Evolutionary conservation across 2,888 invertebrate species (phyloP).

Genomic region (Podotricha telesiphe): DNA sequence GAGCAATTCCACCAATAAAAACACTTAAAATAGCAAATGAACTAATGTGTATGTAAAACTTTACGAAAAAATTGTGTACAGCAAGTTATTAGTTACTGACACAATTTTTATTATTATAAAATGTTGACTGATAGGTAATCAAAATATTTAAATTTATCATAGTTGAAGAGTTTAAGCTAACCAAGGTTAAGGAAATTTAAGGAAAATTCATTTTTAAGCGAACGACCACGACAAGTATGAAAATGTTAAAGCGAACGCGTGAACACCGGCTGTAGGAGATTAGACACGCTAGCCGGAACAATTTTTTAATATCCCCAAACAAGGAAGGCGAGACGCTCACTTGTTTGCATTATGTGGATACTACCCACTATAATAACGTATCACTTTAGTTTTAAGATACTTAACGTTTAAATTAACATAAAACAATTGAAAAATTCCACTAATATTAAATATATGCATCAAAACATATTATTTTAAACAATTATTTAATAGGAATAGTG

Average conservation of each 20-base stretch:
- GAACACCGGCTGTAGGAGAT: slow-evolving; percentile 77
- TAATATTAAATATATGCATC: too few species aligned
- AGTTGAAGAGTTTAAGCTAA: background rate
- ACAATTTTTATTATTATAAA: too few species aligned
- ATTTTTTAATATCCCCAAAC: slow-evolving; percentile 83
- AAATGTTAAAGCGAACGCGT: slow-evolving; percentile 52
- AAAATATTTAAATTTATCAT: background rate
- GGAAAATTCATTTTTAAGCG: slow-evolving; percentile 49
- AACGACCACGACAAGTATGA: slow-evolving; percentile 47
- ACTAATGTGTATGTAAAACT: too few species aligned
- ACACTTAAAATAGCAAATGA: too few species aligned
- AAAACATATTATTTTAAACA: too few species aligned
- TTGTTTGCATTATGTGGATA: slow-evolving; percentile 60
- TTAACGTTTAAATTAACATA: background rate
- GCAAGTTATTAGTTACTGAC: too few species aligned
- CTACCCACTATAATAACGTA: background rate
- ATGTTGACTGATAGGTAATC: background rate
- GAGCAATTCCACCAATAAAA: too few species aligned
- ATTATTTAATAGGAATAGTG: too few species aligned
- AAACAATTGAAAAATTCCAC: too few species aligned
- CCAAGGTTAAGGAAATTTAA: slow-evolving; percentile 14
- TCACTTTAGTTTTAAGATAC: background rate
- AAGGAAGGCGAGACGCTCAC: slow-evolving; percentile 67
- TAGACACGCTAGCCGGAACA: slow-evolving; percentile 83
- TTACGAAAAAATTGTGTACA: too few species aligned